Percentiles rank a stretch among this genome's conserved stretches.
These are phyloP conservation scores for Arnoldichthys spilopterus DNA, from an alignment of 2,797 vertebrate species.

Conservation along the genomic window DNA sequence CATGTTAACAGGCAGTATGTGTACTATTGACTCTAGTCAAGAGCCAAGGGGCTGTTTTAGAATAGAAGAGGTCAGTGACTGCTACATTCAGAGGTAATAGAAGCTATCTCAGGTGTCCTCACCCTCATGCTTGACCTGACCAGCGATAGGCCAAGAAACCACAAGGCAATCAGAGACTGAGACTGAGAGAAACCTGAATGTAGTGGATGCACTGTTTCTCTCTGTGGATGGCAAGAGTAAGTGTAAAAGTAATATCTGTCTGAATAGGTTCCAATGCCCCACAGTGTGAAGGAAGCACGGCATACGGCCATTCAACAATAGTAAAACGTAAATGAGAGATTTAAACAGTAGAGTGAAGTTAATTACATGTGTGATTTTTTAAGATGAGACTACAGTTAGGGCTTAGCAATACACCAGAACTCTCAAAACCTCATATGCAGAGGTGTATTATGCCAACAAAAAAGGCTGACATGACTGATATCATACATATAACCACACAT, in stretches of 20 bases:
- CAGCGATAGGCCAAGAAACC: not conserved
- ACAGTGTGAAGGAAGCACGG: not conserved
- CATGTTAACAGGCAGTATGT: slow-evolving; percentile 1
- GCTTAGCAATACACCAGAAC: not conserved
- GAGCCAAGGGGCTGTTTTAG: slow-evolving; percentile 1
- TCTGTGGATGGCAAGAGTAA: not conserved
- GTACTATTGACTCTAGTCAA: not conserved
- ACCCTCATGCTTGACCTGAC: slow-evolving; percentile 14
- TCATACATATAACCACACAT: too few species aligned
- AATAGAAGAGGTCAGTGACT: slow-evolving; percentile 5
- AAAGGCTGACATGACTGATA: too few species aligned
- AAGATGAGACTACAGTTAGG: not conserved
- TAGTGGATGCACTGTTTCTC: not conserved
- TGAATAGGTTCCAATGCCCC: too few species aligned
- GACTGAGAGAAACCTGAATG: not conserved
- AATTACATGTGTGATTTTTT: not conserved
- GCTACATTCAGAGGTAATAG: not conserved
- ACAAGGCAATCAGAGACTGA: not conserved
- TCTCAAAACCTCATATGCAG: too few species aligned
- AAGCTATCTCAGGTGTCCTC: not conserved
- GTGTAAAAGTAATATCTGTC: not conserved
- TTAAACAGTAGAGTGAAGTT: not conserved
- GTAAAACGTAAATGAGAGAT: not conserved
- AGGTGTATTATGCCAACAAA: too few species aligned
- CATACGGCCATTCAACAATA: not conserved